Percentiles rank a stretch among this genome's conserved stretches.
Conservation (phyloP, 53 echinoderm and acorn worm genomes). For the Holothuria scabra region DNA sequence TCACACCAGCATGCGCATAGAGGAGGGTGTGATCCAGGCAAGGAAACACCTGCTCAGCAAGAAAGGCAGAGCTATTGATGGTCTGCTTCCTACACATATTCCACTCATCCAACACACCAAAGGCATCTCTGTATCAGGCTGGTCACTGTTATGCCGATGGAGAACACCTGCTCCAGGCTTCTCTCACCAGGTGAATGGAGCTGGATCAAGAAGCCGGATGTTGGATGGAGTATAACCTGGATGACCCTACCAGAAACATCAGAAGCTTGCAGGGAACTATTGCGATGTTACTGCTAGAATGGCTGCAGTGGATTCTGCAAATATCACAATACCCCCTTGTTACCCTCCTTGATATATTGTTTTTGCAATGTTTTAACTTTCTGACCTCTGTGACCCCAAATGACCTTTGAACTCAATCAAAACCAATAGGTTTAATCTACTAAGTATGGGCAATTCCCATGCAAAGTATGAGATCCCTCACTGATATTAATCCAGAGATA, state of each 20-base stretch:
- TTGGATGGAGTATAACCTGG: constrained; percentile 46
- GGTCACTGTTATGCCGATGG: constrained; percentile 44
- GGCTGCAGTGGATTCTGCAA: constrained; percentile 59
- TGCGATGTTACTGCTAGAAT: constrained; percentile 55
- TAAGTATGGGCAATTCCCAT: too few species aligned
- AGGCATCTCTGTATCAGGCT: constrained; percentile 54
- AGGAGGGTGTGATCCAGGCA: too few species aligned
- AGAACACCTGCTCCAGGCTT: constrained; percentile 3
- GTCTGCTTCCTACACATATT: too few species aligned
- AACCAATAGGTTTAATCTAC: too few species aligned
- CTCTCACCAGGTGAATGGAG: constrained; percentile 60
- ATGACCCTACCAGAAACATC: constrained; percentile 62
- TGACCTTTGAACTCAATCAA: too few species aligned
- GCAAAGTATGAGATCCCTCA: too few species aligned
- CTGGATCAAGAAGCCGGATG: constrained; percentile 16
- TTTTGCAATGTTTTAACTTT: too few species aligned
- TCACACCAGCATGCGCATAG: constrained; percentile 35
- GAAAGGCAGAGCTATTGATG: constrained; percentile 41
- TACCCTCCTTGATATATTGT: too few species aligned
- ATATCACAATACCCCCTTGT: not conserved
- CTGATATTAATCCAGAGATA: too few species aligned
- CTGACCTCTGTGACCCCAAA: too few species aligned
- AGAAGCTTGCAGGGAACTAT: constrained; percentile 51
- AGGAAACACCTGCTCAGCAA: not conserved
- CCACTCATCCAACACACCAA: too few species aligned